Percentiles rank a stretch among this genome's conserved stretches.
These are phyloP conservation scores for Ciconia boyciana DNA, from an alignment of 2,113 vertebrate species.

Conservation along the genomic window DNA sequence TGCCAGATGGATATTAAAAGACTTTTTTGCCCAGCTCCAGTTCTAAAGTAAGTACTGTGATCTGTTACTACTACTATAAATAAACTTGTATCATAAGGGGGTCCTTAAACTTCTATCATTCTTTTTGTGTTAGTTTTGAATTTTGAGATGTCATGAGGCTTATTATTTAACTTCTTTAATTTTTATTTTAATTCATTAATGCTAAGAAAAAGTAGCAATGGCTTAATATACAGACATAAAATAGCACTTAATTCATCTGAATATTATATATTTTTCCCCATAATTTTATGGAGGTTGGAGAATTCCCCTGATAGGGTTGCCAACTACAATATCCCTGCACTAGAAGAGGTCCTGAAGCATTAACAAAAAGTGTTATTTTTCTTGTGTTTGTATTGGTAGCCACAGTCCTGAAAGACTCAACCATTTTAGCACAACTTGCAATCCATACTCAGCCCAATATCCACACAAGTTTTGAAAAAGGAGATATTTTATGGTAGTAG, in stretches of 20 bases:
- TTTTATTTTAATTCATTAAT: background rate
- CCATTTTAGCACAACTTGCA: background rate
- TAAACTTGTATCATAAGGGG: background rate
- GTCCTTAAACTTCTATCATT: background rate
- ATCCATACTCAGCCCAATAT: background rate
- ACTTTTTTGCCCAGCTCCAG: background rate
- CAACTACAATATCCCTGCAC: background rate
- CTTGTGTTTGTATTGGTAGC: background rate
- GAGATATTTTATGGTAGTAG: background rate
- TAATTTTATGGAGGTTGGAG: background rate
- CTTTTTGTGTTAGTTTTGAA: background rate
- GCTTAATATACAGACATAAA: background rate
- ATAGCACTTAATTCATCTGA: background rate
- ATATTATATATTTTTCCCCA: background rate
- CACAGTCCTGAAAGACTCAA: background rate
- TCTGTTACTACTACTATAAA: background rate
- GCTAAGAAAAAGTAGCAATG: background rate
- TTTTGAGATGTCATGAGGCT: background rate
- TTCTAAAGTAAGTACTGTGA: background rate
- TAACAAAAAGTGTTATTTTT: background rate
- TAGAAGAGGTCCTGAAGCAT: background rate
- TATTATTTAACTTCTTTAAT: background rate
- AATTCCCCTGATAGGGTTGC: background rate
- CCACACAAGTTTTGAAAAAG: background rate
- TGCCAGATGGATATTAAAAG: background rate